phyloP scores from a whole-genome alignment of 2,888 invertebrate genomes.

The Scelioninae gen. 1 region DNA sequence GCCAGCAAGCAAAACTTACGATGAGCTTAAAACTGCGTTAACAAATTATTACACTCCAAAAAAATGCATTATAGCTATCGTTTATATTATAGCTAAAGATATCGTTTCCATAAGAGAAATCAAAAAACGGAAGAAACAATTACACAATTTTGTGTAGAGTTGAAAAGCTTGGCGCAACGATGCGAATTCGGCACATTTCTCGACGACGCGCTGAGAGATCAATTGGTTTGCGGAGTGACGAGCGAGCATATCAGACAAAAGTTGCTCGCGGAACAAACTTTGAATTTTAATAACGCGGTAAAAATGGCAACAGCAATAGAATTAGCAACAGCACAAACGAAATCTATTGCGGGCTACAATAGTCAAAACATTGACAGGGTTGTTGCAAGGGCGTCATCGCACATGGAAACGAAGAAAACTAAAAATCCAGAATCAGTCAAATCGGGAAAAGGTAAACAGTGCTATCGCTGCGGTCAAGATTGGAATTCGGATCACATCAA shows the following conservation, averaged over 20 bases:
- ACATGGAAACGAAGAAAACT: not conserved
- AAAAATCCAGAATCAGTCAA: not conserved
- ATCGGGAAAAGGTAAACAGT: not conserved
- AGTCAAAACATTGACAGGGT: too few species aligned
- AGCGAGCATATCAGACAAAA: constrained; percentile 26
- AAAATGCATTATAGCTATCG: constrained; percentile 19
- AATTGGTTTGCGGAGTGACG: not conserved
- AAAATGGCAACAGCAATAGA: constrained; percentile 22
- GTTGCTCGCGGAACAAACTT: constrained; percentile 67
- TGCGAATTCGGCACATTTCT: not conserved
- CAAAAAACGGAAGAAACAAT: constrained; percentile 38
- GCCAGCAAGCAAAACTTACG: constrained; percentile 22
- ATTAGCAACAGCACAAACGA: constrained; percentile 38
- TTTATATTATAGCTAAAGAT: too few species aligned
- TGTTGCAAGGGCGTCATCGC: not conserved
- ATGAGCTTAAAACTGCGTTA: constrained; percentile 55
- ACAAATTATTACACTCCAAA: constrained; percentile 2
- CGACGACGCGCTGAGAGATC: constrained; percentile 1
- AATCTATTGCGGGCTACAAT: not conserved
- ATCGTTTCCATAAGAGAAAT: not conserved
- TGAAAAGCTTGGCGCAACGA: constrained; percentile 64
- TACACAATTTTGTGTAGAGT: constrained; percentile 61
- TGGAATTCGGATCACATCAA: not conserved
- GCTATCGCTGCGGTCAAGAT: not conserved
- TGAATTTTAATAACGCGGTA: constrained; percentile 65